A percentile compares a stretch with the other conserved stretches of the same genome.
Conservation (phyloP, 1,140 invertebrate species). For the Coboldia fuscipes region DNA sequence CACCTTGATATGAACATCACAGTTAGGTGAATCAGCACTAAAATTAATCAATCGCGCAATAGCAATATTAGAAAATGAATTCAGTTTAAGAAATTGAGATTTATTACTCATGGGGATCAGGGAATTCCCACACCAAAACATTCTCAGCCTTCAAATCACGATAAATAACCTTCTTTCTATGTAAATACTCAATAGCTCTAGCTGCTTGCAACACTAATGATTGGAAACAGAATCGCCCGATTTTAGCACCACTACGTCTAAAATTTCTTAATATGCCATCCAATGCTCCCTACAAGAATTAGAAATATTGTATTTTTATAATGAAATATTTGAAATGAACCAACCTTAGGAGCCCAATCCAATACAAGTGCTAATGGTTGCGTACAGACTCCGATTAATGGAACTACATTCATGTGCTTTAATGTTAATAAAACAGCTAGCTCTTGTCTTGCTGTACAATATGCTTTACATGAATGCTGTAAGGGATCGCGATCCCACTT, state of each 20-base stretch:
- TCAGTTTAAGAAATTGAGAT: slow-evolving; percentile 3
- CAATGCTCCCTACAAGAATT: slow-evolving; percentile 53
- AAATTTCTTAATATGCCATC: slow-evolving; percentile 65
- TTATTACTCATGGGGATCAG: slow-evolving; percentile 25
- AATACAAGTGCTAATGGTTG: slow-evolving; percentile 80
- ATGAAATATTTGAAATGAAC: not conserved
- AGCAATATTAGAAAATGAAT: not conserved
- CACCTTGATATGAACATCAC: slow-evolving; percentile 70
- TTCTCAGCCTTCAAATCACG: slow-evolving; percentile 96
- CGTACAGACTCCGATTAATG: slow-evolving; percentile 70
- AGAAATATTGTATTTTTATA: not conserved
- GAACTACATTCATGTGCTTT: slow-evolving; percentile 78
- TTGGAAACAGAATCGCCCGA: slow-evolving; percentile 63
- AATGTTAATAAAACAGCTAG: slow-evolving; percentile 70
- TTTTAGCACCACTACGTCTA: slow-evolving; percentile 53
- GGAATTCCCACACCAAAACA: slow-evolving; percentile 89
- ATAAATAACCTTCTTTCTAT: slow-evolving; percentile 87
- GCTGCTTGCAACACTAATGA: slow-evolving; percentile 76
- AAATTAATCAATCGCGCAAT: not conserved
- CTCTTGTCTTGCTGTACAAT: slow-evolving; percentile 86
- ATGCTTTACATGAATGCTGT: slow-evolving; percentile 83
- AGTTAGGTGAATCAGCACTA: slow-evolving; percentile 28
- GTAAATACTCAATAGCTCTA: slow-evolving; percentile 88
- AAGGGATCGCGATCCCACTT: slow-evolving; percentile 83
- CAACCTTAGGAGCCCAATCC: slow-evolving; percentile 56